Evolutionary conservation across 2,888 invertebrate species (phyloP), one percentile per base, ranked within the genome.

Genomic region (Luffia ferchaultella): DNA sequence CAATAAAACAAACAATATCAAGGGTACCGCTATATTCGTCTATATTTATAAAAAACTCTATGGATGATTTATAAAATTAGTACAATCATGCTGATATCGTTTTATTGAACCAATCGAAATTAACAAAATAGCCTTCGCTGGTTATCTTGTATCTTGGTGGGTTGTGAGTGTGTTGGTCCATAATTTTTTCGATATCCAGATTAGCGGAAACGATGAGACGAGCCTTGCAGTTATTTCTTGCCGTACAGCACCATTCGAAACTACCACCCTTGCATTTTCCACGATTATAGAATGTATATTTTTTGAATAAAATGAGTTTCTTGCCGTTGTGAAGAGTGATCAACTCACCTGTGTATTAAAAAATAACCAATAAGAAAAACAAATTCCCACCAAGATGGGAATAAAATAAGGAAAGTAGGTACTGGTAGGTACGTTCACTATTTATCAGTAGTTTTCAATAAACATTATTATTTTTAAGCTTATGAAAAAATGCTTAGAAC

Each of bases 231-330:
- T 57, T 55, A 18, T 41, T 18, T 1, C 60, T 48, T 47, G 56
- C 65, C 15, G 55, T 65, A 45, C 70, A 72, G 45, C 62, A 60
- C 62, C 66, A 71, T 0, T 68, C 62, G 48, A 53, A 62, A 1
- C 44, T 53, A 1, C 49, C 50, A 9, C 48, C 46, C 1, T 45
- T 45, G 3, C 50, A 44, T 15, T 15, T 18, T 1, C 60, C 62
- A 16, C 19, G 42, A 47, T 62, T 60, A 18, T 19, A 41, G 51
- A 55, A 62, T 0, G 58, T 58, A 42, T 54, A 52, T 2, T 57
- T 49, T 17, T 51, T 40, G 20, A 20, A 58, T 50, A 49, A 55
- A 12, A 64, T 62, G 15, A 60, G 44, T 48, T 63, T 64, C 48
- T 57, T 61, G 15, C 59, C 60, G 45, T 53, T 57, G 15, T 47